Percentiles rank a stretch among this genome's conserved stretches.
phyloP scores from a whole-genome alignment of 2,113 vertebrate genomes.

The Ceyx melanurus region DNA sequence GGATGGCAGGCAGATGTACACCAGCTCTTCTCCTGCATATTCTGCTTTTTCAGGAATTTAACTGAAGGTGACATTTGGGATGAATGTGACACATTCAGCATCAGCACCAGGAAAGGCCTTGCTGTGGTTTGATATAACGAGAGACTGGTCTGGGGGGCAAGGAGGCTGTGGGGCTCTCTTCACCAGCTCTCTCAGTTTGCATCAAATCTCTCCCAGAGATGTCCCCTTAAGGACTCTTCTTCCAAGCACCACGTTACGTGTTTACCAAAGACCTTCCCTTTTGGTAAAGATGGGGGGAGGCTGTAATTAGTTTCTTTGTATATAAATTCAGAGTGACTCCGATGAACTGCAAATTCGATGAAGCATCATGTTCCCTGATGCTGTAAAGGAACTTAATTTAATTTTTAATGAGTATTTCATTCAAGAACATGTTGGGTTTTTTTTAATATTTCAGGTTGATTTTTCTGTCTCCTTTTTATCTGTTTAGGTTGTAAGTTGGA shows the following conservation, averaged over 20 bases:
- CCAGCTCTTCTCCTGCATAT: neutral
- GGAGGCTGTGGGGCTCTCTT: neutral
- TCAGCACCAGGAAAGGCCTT: neutral
- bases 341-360: neutral
- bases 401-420: neutral
- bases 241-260: accelerated
- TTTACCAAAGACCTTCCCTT: neutral
- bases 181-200: neutral
- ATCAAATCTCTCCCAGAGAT: neutral
- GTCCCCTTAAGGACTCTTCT: neutral
- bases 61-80: neutral
- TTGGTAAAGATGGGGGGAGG: neutral
- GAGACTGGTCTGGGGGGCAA: neutral
- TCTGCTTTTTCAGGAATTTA: neutral
- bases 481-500: neutral
- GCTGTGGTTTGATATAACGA: neutral
- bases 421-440: neutral
- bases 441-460: neutral
- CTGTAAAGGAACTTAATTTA: neutral
- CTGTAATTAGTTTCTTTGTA: neutral
- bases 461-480: neutral
- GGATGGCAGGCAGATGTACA: neutral
- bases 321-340: neutral
- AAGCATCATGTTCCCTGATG: neutral
- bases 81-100: neutral